Conservation (phyloP, 2,888 invertebrate species). For the Magallana nippona region DNA sequence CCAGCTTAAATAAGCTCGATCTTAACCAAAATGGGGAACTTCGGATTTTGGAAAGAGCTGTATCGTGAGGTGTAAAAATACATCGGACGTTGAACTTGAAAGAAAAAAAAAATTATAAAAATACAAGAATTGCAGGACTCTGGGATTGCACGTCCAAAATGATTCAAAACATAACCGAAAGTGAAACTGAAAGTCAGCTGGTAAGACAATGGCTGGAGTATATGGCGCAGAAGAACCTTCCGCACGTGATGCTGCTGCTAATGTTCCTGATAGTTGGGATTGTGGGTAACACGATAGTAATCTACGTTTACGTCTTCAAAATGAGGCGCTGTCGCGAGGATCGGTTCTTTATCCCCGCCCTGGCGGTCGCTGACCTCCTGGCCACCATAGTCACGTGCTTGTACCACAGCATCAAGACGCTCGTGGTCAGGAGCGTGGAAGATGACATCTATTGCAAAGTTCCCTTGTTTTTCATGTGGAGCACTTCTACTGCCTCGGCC, state of each 20-base stretch:
- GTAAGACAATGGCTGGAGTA: slow-evolving; percentile 1
- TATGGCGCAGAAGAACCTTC: neutral
- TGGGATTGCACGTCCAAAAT: neutral
- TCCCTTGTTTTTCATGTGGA: slow-evolving; percentile 25
- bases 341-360: neutral
- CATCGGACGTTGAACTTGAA: no score
- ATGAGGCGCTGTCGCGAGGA: slow-evolving; percentile 27
- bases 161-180: slow-evolving; percentile 13
- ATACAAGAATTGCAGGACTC: no score
- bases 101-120: no score
- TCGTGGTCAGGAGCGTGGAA: neutral
- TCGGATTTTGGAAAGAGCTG: no score
- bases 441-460: slow-evolving; percentile 12
- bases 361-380: slow-evolving; percentile 16
- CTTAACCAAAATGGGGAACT: no score
- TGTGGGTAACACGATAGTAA: slow-evolving; percentile 9
- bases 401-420: slow-evolving; percentile 18
- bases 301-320: slow-evolving; percentile 21
- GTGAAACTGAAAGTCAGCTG: neutral
- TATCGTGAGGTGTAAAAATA: no score
- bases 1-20: no score
- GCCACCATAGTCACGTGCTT: slow-evolving; percentile 16
- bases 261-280: neutral
- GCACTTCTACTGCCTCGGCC: slow-evolving; percentile 4
- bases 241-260: neutral